phyloP scores from a whole-genome alignment of 2,888 invertebrate species.

The Latrodectus elegans region DNA sequence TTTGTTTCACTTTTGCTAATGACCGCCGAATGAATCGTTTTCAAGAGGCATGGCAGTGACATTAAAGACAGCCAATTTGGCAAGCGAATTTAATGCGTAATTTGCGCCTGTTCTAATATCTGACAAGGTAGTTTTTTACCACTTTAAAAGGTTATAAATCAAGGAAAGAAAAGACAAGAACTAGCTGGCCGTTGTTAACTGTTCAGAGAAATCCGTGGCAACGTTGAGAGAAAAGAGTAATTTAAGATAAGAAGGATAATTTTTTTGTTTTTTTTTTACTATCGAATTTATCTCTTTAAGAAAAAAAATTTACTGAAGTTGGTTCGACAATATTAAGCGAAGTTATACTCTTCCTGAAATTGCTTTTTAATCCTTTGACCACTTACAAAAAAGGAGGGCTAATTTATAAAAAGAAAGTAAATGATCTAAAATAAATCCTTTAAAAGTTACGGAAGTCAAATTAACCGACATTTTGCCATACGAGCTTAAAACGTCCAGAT shows the following conservation, averaged over 20 bases:
- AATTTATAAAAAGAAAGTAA: slow-evolving; percentile 23
- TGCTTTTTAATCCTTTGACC: slow-evolving; percentile 1
- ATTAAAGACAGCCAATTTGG: slow-evolving; percentile 55
- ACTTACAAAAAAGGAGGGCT: slow-evolving; percentile 5
- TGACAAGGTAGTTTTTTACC: slow-evolving; percentile 40
- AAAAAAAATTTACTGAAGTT: neutral
- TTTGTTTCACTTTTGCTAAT: slow-evolving; percentile 39
- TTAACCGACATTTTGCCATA: too few species aligned
- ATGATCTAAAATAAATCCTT: neutral
- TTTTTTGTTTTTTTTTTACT: neutral
- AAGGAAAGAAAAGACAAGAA: neutral
- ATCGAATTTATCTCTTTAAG: neutral
- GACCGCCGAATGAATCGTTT: slow-evolving; percentile 14
- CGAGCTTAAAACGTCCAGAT: too few species aligned
- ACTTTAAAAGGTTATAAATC: slow-evolving; percentile 27
- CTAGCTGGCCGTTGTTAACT: slow-evolving; percentile 1
- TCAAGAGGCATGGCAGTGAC: slow-evolving; percentile 16
- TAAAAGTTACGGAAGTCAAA: too few species aligned
- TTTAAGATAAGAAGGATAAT: neutral
- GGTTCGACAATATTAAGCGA: neutral
- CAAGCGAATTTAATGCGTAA: slow-evolving; percentile 34
- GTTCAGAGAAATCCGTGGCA: neutral
- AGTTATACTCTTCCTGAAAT: neutral
- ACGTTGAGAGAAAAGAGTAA: neutral
- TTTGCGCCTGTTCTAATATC: slow-evolving; percentile 33